Evolutionary conservation across 1,140 invertebrate species (phyloP), one percentile per base, ranked within the genome.

Genomic region (Hylaeus anthracinus): DNA sequence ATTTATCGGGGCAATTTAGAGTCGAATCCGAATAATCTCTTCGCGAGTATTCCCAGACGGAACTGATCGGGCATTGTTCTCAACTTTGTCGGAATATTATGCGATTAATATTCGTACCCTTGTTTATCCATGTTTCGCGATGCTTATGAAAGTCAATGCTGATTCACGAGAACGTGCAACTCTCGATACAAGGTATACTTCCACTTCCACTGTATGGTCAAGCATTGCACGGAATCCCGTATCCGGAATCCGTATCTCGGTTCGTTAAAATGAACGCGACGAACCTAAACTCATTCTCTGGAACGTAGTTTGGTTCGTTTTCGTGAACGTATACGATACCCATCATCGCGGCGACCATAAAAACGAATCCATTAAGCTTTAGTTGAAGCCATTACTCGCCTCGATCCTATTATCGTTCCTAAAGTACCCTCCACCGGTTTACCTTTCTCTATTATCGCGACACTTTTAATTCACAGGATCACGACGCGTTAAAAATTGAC

Each of bases 331-430:
- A 9, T 10, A 66, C 26, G 15, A 58, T 12, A 37, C 3, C 41
- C 41, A 1, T 45, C 37, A 9, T 37, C 3, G 12, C 5, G 9
- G 6, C 48, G 39, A 12, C 3, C n/a, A 3, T 75, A 45, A 56
- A 66, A 56, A 56, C 5, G 8, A 12, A 48, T 55, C 61, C 60
- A 55, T 75, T 66, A 75, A 75, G 73, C 73, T 75, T 26, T 45
- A 45, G 66, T 75, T 5, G 61, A 64, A 14, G 10, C 48, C 60
- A 64, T 65, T 55, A 65, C 9, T 48, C 61, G 10, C 0, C 39
- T 12, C 39, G 15, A 45, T 26, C 39, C 61, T 66, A 37, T 45
- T 75, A 66, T 56, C n/a, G n/a, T 45, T 10, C 6, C 41, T n/a
- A 51, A 61, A 51, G 10, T 5, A 26, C 5, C 1, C 5, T 51